Evolutionary conservation across 2,797 vertebrate species (phyloP).

Genomic region (Caiman crocodilus): DNA sequence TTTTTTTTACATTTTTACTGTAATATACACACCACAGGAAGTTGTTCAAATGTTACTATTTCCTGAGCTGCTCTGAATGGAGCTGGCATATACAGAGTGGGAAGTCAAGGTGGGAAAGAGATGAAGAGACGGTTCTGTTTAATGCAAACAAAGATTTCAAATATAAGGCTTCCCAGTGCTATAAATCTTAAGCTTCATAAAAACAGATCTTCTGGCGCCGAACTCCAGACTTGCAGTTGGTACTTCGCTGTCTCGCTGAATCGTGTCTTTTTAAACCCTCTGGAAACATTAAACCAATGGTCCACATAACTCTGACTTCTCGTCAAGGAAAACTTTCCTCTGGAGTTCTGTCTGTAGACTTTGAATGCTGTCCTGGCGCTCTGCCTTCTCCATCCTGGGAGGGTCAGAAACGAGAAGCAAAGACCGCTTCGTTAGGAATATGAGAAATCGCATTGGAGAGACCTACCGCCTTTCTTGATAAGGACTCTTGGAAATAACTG

Average conservation of each 20-base stretch:
- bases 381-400: not conserved
- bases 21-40: accelerated
- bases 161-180: not conserved
- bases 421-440: not conserved
- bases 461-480: not conserved
- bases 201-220: not conserved
- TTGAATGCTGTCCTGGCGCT: not conserved
- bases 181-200: not conserved
- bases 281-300: not conserved
- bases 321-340: not conserved
- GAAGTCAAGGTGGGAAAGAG: not conserved
- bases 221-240: not conserved
- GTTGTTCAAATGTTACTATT: not conserved
- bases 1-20: not conserved
- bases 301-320: conserved; percentile 3
- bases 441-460: not conserved
- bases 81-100: accelerated
- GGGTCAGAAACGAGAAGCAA: not conserved
- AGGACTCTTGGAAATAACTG: not conserved
- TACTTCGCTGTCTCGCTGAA: not conserved
- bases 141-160: conserved; percentile 4
- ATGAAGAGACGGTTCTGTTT: not conserved
- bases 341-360: not conserved
- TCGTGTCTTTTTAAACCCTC: not conserved
- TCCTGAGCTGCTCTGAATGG: not conserved